phyloP scores from a whole-genome alignment of 2,797 vertebrate genomes.

The Podargus strigoides region DNA sequence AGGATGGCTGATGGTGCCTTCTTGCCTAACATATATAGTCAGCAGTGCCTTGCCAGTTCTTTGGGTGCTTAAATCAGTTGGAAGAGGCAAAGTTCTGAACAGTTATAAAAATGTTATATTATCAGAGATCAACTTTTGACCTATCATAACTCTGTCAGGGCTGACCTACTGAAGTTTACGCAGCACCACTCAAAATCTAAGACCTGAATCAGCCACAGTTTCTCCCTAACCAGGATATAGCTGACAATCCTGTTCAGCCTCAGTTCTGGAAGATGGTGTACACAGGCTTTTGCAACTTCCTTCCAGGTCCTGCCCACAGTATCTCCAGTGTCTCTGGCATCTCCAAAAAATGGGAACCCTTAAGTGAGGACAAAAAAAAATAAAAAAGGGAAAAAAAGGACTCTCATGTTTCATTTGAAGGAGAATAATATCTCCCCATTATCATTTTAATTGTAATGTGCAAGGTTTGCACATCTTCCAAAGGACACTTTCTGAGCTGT shows the following conservation, averaged over 20 bases:
- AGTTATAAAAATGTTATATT: background rate
- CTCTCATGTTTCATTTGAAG: background rate
- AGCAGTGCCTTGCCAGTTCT: background rate
- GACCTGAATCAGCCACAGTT: background rate
- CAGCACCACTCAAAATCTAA: background rate
- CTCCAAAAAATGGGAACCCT: background rate
- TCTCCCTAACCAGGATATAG: background rate
- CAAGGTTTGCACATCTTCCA: background rate
- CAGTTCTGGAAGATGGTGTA: background rate
- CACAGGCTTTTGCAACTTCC: background rate
- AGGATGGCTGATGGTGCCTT: background rate
- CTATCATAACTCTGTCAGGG: background rate
- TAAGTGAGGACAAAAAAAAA: background rate
- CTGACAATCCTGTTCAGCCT: background rate
- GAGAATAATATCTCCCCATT: background rate
- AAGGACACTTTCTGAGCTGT: background rate
- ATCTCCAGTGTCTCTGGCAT: background rate
- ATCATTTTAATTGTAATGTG: background rate
- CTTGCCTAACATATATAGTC: background rate
- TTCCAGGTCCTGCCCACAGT: background rate
- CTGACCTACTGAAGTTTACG: background rate
- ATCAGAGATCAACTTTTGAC: background rate
- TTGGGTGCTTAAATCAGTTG: background rate
- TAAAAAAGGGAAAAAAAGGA: fast-evolving
- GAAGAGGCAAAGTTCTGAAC: background rate